Evolutionary conservation across 2,888 invertebrate species (phyloP), one percentile per base, ranked within the genome.

Genomic region (Malacosoma neustria): DNA sequence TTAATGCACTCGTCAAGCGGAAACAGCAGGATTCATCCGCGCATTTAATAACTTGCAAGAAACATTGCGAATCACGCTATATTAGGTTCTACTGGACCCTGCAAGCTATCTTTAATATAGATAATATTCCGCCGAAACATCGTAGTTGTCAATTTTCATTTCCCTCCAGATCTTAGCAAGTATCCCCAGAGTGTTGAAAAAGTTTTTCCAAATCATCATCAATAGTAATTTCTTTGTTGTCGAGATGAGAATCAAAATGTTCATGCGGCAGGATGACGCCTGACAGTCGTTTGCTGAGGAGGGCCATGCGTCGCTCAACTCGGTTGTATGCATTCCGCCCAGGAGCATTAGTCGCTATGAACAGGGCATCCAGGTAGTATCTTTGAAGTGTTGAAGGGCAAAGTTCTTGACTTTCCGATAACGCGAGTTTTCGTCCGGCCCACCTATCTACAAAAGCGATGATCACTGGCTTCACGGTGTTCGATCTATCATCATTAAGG

Each of bases 301-400:
- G 41, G 37, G 43, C 44, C 46, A 46, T 46, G 38, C 44, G 39
- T 38, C 46, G 39, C 41, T 50, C 46, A 34, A 50, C 43, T 36
- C 48, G 30, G 36, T 47, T 46, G 40, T 42, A 51, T 33, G 48
- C 43, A 36, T 46, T 51, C 34, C 42, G 45, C 35, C 45, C n/a
- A n/a, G n/a, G n/a, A n/a, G n/a, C n/a, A n/a, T 43, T 38, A 47
- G 46, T 34, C 46, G 47, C 49, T 48, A 49, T 43, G 36, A 47
- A 50, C 41, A 51, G 29, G 38, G 48, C 53, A 35, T 48, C 49
- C 34, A 49, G 37, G 46, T 49, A 42, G 44, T 47, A 38, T 37
- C 45, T 13, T 38, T 40, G 45, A 47, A 48, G 35, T 50, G 43
- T 31, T 40, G 22, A 30, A 43, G 39, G 32, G 32, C 32, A 2